A percentile compares a stretch with the other conserved stretches of the same genome.
phyloP scores from a whole-genome alignment of 2,797 vertebrate species.

The Lutjanus campechanus region DNA sequence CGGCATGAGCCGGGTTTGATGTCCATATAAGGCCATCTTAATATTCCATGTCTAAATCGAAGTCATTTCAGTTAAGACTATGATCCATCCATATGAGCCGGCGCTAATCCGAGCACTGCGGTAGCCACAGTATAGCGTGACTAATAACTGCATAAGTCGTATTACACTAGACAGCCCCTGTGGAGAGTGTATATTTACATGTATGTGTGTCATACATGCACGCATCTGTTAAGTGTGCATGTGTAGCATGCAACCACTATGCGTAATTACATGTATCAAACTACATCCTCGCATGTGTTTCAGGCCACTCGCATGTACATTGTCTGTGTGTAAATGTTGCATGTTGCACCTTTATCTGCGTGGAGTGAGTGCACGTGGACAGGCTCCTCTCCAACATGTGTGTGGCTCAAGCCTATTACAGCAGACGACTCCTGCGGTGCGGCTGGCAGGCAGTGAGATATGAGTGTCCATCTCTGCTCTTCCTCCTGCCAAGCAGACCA shows the following conservation, averaged over 20 bases:
- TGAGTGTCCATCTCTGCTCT: conserved; percentile 65
- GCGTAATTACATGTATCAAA: conserved; percentile 37
- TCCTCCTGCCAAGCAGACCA: conserved; percentile 55
- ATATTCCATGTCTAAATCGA: conserved; percentile 64
- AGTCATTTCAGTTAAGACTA: conserved; percentile 74
- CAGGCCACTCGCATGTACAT: background rate
- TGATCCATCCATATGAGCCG: conserved; percentile 72
- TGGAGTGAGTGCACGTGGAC: conserved; percentile 31
- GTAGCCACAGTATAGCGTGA: conserved; percentile 70
- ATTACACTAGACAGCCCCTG: conserved; percentile 61
- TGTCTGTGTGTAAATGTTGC: background rate
- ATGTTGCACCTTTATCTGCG: conserved; percentile 34
- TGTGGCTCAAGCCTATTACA: conserved; percentile 62
- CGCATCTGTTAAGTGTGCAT: conserved; percentile 14
- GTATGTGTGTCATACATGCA: conserved; percentile 14
- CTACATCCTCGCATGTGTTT: background rate
- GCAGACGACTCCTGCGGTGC: conserved; percentile 67
- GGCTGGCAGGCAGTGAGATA: conserved; percentile 64
- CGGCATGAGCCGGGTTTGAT: conserved; percentile 42
- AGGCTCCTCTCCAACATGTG: conserved; percentile 44
- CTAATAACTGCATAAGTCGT: conserved; percentile 43
- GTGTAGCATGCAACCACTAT: background rate
- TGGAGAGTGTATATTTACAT: conserved; percentile 53
- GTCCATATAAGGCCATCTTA: conserved; percentile 70
- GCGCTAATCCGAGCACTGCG: conserved; percentile 66